phyloP scores from a whole-genome alignment of 1,140 invertebrate genomes.

The Procambarus virginalis region DNA sequence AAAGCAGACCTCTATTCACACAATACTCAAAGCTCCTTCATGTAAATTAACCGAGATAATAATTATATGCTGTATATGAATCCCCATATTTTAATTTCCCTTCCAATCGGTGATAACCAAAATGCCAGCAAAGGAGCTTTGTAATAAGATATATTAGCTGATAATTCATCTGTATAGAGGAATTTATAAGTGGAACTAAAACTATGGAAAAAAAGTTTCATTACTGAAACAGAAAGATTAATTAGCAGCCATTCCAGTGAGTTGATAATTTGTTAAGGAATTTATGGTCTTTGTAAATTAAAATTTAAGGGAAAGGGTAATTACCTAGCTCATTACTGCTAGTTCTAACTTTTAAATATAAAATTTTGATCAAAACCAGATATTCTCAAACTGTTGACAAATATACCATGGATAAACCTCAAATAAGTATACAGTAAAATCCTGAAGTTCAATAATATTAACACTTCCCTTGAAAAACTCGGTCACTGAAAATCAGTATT shows the following conservation, averaged over 20 bases:
- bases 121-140: conserved; percentile 46
- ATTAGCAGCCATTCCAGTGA: conserved; percentile 1
- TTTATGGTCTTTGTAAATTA: not conserved
- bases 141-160: conserved; percentile 14
- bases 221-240: conserved; percentile 4
- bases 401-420: not conserved
- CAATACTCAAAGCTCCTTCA: conserved; percentile 59
- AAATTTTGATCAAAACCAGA: not conserved
- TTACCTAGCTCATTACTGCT: not conserved
- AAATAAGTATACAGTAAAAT: no score
- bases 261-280: not conserved
- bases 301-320: conserved; percentile 5
- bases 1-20: conserved; percentile 30
- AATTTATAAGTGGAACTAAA: conserved; percentile 21
- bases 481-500: no score
- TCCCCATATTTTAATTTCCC: not conserved
- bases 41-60: not conserved
- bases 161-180: conserved; percentile 29
- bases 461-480: no score
- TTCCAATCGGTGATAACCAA: not conserved
- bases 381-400: not conserved
- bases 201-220: conserved; percentile 12
- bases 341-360: conserved; percentile 1
- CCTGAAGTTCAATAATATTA: no score
- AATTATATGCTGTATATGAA: not conserved